Base-by-base conservation (phyloP, 2,888 invertebrate genomes). In the Vesta saturnalis region DNA sequence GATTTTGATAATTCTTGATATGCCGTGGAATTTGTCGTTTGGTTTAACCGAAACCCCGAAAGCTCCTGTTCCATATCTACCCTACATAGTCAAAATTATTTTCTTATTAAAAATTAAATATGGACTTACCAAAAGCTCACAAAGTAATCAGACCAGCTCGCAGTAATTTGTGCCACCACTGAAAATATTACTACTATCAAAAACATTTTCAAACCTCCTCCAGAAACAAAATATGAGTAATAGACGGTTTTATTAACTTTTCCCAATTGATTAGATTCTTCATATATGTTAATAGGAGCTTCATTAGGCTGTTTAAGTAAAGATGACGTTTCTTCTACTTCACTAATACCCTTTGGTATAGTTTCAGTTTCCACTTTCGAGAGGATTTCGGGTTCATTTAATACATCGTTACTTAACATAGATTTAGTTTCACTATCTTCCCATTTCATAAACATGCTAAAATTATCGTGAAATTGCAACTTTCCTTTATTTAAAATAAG, bases 401-500 rank as follows among this genome's bases (percentile, higher is more conserved):
- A 14, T 39, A 74, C 84, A 54, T 86, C 84, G 56, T 67, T 69
- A 19, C 66, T 43, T 58, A 21, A 55, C 60, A 47, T 54, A 35
- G 18, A 57, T 39, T 52, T 56, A 21, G 21, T 43, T 39, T 49
- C 57, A 8, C 57, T 57, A 18, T 61, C 56, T 4, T 56, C 49
- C 18, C 60, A 69, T 15, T 60, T 63, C 18, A 67, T 70, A 14
- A 68, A 47, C 1, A 66, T 67, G 39, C 64, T 64, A 78, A 90
- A 93, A 63, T 90, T 88, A 56, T 90, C 90, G 1, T 89, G 89
- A 0, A 89, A 86, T 0, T 86, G 85, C 74, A 88, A 85, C 0
- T 83, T 68, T 0, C 87, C 87, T 74, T 86, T 86, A 76, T 86
- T 86, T 57, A 88, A 76, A 55, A 90, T 81, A 14, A 90, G 78